These are phyloP conservation scores for Sebastes paucispinis DNA, from an alignment of 2,797 vertebrate species.

Conservation along the genomic window DNA sequence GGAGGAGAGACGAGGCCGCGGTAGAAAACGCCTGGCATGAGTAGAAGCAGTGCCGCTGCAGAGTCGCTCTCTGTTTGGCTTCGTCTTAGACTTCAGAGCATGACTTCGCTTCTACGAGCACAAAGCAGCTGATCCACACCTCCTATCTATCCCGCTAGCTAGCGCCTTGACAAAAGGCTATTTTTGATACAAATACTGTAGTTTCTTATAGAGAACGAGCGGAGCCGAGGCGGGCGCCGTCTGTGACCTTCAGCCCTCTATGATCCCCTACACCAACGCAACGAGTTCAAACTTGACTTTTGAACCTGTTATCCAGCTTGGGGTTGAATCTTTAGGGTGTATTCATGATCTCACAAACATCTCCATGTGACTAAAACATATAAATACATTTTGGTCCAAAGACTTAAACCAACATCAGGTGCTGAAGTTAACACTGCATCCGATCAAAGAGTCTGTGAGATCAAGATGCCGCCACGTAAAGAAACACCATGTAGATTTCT, in stretches of 20 bases:
- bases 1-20: constrained; percentile 20
- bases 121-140: constrained; percentile 9
- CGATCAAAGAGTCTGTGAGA: too few relatives aligned
- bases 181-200: constrained; percentile 62
- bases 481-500: too few relatives aligned
- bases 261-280: too few relatives aligned
- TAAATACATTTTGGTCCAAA: not conserved
- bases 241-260: not conserved
- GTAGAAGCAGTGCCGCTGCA: constrained; percentile 8
- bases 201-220: constrained; percentile 51
- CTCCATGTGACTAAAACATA: not conserved
- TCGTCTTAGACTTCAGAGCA: constrained; percentile 48
- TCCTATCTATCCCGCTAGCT: not conserved
- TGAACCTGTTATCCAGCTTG: too few relatives aligned
- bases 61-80: constrained; percentile 22
- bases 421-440: too few relatives aligned
- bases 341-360: too few relatives aligned
- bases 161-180: constrained; percentile 42
- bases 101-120: constrained; percentile 37
- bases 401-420: not conserved
- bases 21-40: constrained; percentile 55
- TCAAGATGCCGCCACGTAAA: too few relatives aligned
- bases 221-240: not conserved
- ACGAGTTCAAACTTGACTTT: too few relatives aligned
- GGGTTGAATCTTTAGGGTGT: too few relatives aligned